Evolutionary conservation across 2,888 invertebrate genomes (phyloP).

Genomic region (Tineola bisselliella): DNA sequence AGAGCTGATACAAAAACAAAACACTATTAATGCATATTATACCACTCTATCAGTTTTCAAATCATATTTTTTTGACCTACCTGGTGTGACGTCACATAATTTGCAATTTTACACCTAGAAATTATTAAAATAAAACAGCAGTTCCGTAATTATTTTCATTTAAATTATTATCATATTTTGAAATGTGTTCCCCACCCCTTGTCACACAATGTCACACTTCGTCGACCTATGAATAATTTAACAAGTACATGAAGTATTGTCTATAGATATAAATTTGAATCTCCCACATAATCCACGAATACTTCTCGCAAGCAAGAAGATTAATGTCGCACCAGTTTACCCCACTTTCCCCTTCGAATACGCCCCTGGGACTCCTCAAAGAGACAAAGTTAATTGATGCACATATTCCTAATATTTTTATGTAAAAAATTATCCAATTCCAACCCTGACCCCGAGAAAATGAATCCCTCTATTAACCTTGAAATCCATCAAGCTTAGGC

Average conservation of each 20-base stretch:
- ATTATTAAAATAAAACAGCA: too few relatives aligned
- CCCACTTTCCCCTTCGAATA: slow-evolving; percentile 14
- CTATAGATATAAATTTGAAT: slow-evolving; percentile 1
- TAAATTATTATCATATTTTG: too few relatives aligned
- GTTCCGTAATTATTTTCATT: too few relatives aligned
- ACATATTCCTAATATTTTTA: slow-evolving; percentile 18
- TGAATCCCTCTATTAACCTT: background rate
- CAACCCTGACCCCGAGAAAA: background rate
- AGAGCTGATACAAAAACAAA: too few relatives aligned
- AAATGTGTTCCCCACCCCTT: too few relatives aligned
- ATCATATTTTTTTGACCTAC: too few relatives aligned
- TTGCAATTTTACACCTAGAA: too few relatives aligned
- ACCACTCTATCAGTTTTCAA: too few relatives aligned
- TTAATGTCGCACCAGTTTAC: slow-evolving; percentile 40
- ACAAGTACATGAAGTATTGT: background rate
- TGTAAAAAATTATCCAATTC: background rate
- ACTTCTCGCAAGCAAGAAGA: slow-evolving; percentile 31
- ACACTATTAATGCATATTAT: too few relatives aligned
- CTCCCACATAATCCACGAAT: background rate
- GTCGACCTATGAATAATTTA: too few relatives aligned
- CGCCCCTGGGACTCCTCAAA: slow-evolving; percentile 9
- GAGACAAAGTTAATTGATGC: slow-evolving; percentile 51
- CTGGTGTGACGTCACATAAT: too few relatives aligned
- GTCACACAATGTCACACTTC: too few relatives aligned
- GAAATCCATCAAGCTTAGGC: background rate